phyloP scores from a whole-genome alignment of 2,113 vertebrate species.

The Clupea harengus region DNA sequence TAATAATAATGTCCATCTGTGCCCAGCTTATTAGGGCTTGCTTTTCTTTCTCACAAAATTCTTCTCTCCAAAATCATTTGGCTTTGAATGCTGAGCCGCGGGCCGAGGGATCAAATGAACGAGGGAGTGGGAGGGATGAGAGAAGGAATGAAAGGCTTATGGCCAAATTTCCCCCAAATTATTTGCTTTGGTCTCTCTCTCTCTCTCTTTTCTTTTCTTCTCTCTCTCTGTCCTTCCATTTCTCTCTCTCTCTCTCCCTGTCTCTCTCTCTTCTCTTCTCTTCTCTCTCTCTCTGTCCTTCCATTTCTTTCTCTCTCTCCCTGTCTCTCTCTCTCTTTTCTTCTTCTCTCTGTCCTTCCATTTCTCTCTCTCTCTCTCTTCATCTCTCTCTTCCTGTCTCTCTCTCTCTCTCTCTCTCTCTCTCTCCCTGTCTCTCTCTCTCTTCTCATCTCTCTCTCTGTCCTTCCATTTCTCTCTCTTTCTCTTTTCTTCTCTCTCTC shows the following conservation, averaged over 20 bases:
- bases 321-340: too few species aligned
- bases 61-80: constrained; percentile 15
- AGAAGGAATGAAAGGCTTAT: constrained; percentile 2
- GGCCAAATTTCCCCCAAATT: constrained; percentile 1
- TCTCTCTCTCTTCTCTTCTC: neutral
- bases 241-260: neutral
- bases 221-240: neutral
- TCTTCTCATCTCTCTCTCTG: too few species aligned
- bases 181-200: neutral
- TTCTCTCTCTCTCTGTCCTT: too few species aligned
- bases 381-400: too few species aligned
- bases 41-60: neutral
- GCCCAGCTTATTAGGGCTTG: constrained; percentile 1
- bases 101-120: neutral
- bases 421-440: too few species aligned
- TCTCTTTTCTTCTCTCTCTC: too few species aligned
- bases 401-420: too few species aligned
- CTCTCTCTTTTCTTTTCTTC: neutral
- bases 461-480: too few species aligned
- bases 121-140: neutral
- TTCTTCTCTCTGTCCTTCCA: too few species aligned
- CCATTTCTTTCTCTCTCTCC: too few species aligned
- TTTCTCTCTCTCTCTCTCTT: too few species aligned
- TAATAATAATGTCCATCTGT: neutral
- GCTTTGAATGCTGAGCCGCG: neutral